Base-by-base conservation (phyloP, 2,113 vertebrate genomes). In the Manacus vitellinus region DNA sequence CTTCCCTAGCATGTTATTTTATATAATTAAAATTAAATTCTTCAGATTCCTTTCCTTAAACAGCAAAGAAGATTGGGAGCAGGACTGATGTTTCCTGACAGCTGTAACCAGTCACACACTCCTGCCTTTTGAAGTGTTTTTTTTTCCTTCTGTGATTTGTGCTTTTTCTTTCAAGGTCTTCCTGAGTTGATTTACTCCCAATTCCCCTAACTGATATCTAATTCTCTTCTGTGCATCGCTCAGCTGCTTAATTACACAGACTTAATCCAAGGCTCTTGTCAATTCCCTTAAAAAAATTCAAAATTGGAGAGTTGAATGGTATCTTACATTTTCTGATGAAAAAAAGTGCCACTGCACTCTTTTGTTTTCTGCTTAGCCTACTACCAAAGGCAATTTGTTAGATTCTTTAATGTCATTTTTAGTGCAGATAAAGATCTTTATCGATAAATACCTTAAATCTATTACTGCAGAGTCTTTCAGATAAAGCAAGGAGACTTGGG, bases 21-120 rank as follows among this genome's bases (percentile, higher is more conserved):
- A 83, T 81, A 88, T 61, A 92, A 97, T 70, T 72, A 94, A 95
- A 92, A 93, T 80, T 31, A 91, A 96, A 94, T 93, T 96, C n/a
- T 78, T 94, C 46, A 59, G 55, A 82, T 82, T 85, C 73, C 58
- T 92, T 95, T 90, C 76, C 49, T 83, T 82, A 93, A 95, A 91
- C 88, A 94, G 59, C 2, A 0, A 92, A 87, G 78, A 89, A 87
- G 78, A 92, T 1, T 93, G 62, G 58, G 58, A 96, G 46, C 76
- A 93, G 73, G 65, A 79, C 31, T 52, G 18, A 83, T 87, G 65
- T 81, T 96, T 96, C 68, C 80, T 89, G 85, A 86, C 72, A 96
- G 80, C 80, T 89, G 72, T 89, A 81, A 94, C 85, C 33, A 96
- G 84, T 89, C 88, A 92, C 55, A 88, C 70, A n/a, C 67, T 94